Base-by-base conservation (phyloP, 2,113 vertebrate genomes). In the Tragulus kanchil region DNA sequence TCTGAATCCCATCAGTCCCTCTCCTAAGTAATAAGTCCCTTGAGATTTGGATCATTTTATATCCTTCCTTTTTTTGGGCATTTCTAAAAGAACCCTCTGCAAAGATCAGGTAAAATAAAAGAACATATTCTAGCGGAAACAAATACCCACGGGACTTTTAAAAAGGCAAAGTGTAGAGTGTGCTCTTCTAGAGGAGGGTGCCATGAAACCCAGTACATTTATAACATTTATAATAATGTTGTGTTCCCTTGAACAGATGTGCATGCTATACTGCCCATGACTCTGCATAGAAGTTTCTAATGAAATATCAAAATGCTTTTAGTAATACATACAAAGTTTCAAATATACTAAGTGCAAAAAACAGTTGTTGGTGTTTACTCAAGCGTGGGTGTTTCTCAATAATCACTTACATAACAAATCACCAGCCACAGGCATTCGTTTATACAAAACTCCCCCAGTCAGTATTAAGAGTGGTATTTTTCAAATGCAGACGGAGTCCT, bases 31-130 rank as follows among this genome's bases (percentile, higher is more conserved):
- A 48, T 65, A 87, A 56, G 50, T 56, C 75, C n/a, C 31, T 65
- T 71, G 67, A 95, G 52, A 84, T 84, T 89, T 89, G 82, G 45
- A 31, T 82, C 45, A 19, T 52, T 95, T 73, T 73, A 5, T 77
- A 50, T 71, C 62, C n/a, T n/a, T n/a, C n/a, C n/a, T n/a, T n/a
- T n/a, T n/a, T n/a, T n/a, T n/a, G n/a, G 21, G 19, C 36, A 42
- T 71, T 71, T 71, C 67, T 71, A 23, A 36, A 36, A 36, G 36
- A 36, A 36, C 36, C 36, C 36, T 36, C 69, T 73, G 21, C 42
- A 73, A 25, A 73, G 21, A 73, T 25, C 69, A 73, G 42, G 36
- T 25, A 45, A 45, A 73, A 73, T 73, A 13, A 73, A 45, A 73
- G 36, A 45, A 73, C 42, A 45, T 73, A 73, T 73, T 73, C 69